Percentiles rank a stretch among this genome's conserved stretches.
Conservation (phyloP, 2,888 invertebrate genomes). For the Leptinotarsa tumamoca region DNA sequence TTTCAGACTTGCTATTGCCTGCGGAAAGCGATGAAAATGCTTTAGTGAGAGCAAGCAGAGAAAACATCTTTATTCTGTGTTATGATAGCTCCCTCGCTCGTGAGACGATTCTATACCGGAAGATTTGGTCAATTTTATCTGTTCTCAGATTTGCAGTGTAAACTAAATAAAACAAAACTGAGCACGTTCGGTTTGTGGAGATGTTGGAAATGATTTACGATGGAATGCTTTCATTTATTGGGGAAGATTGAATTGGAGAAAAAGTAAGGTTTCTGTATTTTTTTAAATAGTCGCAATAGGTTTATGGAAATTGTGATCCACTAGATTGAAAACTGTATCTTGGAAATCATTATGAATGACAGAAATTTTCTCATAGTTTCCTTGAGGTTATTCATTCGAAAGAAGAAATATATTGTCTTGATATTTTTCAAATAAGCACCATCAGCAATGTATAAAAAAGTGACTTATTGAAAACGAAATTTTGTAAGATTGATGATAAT, state of each 20-base stretch:
- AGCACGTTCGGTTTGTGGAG: conserved; percentile 46
- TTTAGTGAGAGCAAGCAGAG: conserved; percentile 37
- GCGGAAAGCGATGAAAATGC: conserved; percentile 41
- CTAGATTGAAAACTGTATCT: no score
- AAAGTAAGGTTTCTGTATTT: no score
- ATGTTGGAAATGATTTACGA: conserved; percentile 22
- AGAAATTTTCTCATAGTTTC: no score
- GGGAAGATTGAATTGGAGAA: neutral
- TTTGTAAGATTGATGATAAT: no score
- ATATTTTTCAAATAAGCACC: no score
- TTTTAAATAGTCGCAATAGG: no score
- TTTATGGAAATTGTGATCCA: no score
- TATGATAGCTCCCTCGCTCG: conserved; percentile 39
- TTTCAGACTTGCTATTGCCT: conserved; percentile 36
- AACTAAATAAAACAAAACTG: conserved; percentile 47
- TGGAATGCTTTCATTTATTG: conserved; percentile 13
- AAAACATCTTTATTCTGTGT: conserved; percentile 41
- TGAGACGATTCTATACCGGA: conserved; percentile 47
- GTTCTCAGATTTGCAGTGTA: conserved; percentile 49
- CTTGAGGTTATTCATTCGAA: no score
- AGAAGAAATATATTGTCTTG: no score
- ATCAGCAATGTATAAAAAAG: no score
- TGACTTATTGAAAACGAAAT: no score
- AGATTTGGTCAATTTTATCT: conserved; percentile 55
- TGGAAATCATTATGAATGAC: no score